A percentile compares a stretch with the other conserved stretches of the same genome.
These are phyloP conservation scores for Muschampia plurimacula DNA, from an alignment of 2,888 invertebrate genomes.

Conservation along the genomic window DNA sequence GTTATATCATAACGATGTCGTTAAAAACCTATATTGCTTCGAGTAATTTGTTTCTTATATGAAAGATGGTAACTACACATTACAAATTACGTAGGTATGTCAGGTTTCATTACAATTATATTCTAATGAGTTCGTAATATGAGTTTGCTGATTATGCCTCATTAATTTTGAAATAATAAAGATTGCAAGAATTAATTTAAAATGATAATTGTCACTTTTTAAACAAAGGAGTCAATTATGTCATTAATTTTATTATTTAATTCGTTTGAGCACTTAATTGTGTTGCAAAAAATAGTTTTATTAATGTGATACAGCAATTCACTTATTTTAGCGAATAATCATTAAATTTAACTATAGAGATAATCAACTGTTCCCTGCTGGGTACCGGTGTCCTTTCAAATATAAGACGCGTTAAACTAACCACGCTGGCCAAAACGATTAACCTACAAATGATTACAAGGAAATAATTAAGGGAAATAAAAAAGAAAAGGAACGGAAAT, in stretches of 20 bases:
- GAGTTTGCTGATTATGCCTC: neutral
- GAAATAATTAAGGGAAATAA: neutral
- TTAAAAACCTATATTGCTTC: constrained; percentile 13
- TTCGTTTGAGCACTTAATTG: neutral
- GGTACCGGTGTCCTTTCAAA: no score
- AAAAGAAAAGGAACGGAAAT: neutral
- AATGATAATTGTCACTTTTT: neutral
- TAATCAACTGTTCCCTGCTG: no score
- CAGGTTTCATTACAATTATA: neutral
- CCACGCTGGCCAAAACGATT: neutral
- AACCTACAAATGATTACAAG: neutral
- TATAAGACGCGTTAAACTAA: no score
- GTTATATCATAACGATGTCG: neutral
- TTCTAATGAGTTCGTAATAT: neutral
- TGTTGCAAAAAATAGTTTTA: neutral
- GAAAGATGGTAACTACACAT: constrained; percentile 1
- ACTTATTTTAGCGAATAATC: neutral
- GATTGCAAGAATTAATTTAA: neutral
- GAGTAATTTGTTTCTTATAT: constrained; percentile 11
- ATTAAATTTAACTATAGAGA: no score
- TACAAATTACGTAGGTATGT: neutral
- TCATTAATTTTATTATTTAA: neutral
- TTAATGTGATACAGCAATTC: neutral
- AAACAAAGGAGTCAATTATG: neutral
- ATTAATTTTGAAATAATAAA: constrained; percentile 1